phyloP scores from a whole-genome alignment of 2,797 vertebrate species.

The Coracias cyanogaster region DNA sequence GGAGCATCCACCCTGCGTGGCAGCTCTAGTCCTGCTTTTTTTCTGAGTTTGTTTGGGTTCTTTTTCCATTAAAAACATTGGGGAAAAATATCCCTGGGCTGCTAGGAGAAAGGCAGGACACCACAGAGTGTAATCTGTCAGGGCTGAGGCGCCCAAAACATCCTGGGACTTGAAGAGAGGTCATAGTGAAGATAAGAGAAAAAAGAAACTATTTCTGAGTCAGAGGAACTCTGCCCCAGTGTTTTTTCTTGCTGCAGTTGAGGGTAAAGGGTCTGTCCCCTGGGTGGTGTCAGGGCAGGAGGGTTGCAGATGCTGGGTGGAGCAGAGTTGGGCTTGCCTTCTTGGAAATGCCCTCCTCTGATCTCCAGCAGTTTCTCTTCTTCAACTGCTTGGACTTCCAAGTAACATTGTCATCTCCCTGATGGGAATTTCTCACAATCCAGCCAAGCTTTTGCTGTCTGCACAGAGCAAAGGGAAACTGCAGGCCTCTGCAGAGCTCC shows the following conservation, averaged over 20 bases:
- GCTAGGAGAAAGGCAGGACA: neutral
- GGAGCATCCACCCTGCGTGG: accelerated
- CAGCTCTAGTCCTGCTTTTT: neutral
- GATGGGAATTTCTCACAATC: neutral
- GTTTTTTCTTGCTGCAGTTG: neutral
- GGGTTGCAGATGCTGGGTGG: neutral
- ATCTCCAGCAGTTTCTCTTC: neutral
- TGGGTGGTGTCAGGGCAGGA: neutral
- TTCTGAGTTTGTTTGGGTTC: neutral
- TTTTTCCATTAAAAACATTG: slow-evolving; percentile 29
- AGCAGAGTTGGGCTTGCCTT: neutral
- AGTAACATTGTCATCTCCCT: neutral
- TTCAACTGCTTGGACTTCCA: neutral
- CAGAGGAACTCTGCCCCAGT: neutral
- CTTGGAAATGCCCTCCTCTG: neutral
- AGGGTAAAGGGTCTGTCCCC: neutral
- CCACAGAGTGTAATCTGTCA: neutral
- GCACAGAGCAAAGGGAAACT: neutral
- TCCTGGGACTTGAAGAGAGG: neutral
- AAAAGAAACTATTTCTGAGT: neutral
- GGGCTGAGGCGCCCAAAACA: neutral
- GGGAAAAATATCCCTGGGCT: neutral
- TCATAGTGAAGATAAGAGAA: slow-evolving; percentile 34
- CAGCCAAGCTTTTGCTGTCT: neutral
- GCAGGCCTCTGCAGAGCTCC: neutral